Percentiles rank a stretch among this genome's conserved stretches.
Evolutionary conservation across 35 echinoderm and acorn worm genomes (phyloP).

Genomic region (Nesometra sesokonis): DNA sequence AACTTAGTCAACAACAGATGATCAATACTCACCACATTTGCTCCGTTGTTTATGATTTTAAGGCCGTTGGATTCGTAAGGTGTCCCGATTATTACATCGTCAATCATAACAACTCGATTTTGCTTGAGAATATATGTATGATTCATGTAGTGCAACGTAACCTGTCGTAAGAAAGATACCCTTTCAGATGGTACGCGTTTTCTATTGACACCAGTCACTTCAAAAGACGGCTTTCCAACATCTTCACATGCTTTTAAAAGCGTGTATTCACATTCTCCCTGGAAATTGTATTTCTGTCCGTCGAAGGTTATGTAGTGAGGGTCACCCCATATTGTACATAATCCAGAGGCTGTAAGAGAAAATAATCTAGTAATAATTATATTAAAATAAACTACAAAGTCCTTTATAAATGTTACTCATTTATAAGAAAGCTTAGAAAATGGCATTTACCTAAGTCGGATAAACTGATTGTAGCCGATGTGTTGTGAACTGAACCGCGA

Average conservation of each 20-base stretch:
- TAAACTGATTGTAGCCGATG: no score
- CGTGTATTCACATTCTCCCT: constrained; percentile 25
- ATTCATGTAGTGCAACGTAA: not conserved
- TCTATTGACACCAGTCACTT: constrained; percentile 22
- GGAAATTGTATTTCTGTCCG: constrained; percentile 20
- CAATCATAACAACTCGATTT: not conserved
- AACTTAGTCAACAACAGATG: no score
- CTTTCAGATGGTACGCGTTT: not conserved
- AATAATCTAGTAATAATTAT: not conserved
- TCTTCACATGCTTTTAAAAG: constrained; percentile 14
- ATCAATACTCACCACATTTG: not conserved
- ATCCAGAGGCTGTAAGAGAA: not conserved
- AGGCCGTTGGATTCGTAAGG: not conserved
- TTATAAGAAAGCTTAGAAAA: no score
- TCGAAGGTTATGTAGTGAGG: constrained; percentile 49
- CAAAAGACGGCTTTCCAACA: constrained; percentile 16
- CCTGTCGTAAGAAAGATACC: constrained; percentile 15
- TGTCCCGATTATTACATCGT: not conserved
- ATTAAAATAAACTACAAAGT: no score
- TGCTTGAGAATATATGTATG: not conserved
- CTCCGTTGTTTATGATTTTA: not conserved
- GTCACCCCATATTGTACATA: constrained; percentile 31
- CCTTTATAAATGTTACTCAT: no score
- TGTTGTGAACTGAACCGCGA: no score
- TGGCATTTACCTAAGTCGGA: no score